phyloP scores from a whole-genome alignment of 1,140 invertebrate species.

The Drosophila grimshawi region DNA sequence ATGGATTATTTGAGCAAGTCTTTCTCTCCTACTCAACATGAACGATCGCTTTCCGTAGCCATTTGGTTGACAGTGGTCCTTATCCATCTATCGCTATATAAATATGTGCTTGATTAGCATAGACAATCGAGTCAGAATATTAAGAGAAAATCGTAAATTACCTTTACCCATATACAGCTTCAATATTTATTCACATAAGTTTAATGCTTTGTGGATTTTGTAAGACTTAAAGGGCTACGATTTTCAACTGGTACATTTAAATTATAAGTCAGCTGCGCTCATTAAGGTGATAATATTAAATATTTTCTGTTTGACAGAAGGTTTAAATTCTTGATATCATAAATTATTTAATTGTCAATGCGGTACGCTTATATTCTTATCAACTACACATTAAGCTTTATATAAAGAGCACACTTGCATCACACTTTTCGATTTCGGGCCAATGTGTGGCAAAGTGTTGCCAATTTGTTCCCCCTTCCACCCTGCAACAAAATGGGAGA shows the following conservation, averaged over 20 bases:
- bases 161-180: too few species aligned
- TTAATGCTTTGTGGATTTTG: too few species aligned
- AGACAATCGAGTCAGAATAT: too few species aligned
- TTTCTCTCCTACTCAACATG: background rate
- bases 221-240: too few species aligned
- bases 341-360: conserved; percentile 6
- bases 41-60: background rate
- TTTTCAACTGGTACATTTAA: too few species aligned
- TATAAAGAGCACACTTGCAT: conserved; percentile 9
- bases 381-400: conserved; percentile 10
- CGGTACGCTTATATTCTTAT: conserved; percentile 11
- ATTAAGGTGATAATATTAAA: too few species aligned
- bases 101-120: too few species aligned
- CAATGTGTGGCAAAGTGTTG: conserved; percentile 13
- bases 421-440: background rate
- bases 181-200: too few species aligned
- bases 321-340: conserved; percentile 24
- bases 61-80: background rate
- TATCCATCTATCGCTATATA: background rate
- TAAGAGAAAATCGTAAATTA: too few species aligned
- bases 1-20: conserved; percentile 1
- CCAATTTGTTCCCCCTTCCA: background rate
- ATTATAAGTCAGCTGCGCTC: too few species aligned
- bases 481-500: too few species aligned
- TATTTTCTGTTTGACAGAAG: too few species aligned